Percentiles rank a stretch among this genome's conserved stretches.
Conservation (phyloP, 64 coral and sea anemone species). For the Catalaphyllia jardinei region DNA sequence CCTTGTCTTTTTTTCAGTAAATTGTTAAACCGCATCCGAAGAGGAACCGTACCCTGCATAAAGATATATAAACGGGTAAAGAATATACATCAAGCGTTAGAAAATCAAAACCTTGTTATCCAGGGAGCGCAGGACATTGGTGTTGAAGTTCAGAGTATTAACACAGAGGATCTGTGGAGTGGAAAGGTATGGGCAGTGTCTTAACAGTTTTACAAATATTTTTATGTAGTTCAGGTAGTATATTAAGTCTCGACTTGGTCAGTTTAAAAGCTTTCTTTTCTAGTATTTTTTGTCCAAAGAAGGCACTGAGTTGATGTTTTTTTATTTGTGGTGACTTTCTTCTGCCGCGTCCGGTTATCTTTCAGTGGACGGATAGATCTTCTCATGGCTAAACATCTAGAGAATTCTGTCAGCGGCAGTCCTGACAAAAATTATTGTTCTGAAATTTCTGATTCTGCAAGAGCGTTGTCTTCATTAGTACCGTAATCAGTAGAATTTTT, state of each 20-base stretch:
- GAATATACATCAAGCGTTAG: slow-evolving; percentile 3
- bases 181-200: not conserved
- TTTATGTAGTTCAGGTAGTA: not conserved
- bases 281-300: not conserved
- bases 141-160: not conserved
- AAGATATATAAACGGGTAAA: slow-evolving; percentile 3
- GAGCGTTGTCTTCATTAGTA: no score
- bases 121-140: slow-evolving; percentile 1
- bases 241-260: not conserved
- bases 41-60: not conserved
- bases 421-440: no score
- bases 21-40: slow-evolving; percentile 27
- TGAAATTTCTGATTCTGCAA: no score
- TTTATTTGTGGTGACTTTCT: no score
- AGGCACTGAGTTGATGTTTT: not conserved
- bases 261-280: not conserved
- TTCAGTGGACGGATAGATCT: no score
- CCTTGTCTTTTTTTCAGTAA: not conserved
- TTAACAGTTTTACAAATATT: not conserved
- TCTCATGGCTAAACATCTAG: no score
- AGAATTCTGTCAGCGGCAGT: no score
- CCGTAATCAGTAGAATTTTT: no score
- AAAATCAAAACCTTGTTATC: slow-evolving; percentile 18
- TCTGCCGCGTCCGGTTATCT: no score
- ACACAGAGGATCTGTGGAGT: slow-evolving; percentile 20